These are phyloP conservation scores for Abrostola triplasia DNA, from an alignment of 2,888 invertebrate genomes.

Conservation along the genomic window DNA sequence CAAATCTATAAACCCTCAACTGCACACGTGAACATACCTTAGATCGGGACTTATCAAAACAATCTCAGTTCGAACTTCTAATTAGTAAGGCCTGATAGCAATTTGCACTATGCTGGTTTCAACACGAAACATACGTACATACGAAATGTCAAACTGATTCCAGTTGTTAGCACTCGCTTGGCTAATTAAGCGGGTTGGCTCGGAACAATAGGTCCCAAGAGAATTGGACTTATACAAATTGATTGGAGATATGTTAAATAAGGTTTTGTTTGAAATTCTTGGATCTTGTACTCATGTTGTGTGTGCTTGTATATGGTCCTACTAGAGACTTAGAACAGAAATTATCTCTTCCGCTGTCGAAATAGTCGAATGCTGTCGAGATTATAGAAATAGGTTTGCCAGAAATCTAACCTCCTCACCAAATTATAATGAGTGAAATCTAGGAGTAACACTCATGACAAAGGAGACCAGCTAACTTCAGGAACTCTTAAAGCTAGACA, in stretches of 20 bases:
- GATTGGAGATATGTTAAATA: slow-evolving; percentile 41
- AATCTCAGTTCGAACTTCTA: slow-evolving; percentile 65
- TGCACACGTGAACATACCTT: slow-evolving; percentile 48
- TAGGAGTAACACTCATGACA: too few species aligned
- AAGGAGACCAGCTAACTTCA: too few species aligned
- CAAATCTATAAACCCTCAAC: neutral
- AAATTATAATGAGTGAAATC: too few species aligned
- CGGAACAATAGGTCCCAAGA: slow-evolving; percentile 47
- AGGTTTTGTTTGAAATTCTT: slow-evolving; percentile 30
- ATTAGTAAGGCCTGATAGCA: slow-evolving; percentile 77
- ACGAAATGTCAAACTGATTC: slow-evolving; percentile 81
- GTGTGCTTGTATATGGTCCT: slow-evolving; percentile 17
- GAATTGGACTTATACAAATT: slow-evolving; percentile 42
- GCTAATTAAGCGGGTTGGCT: slow-evolving; percentile 72
- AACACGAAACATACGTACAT: slow-evolving; percentile 74
- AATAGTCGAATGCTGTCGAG: too few species aligned
- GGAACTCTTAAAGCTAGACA: too few species aligned
- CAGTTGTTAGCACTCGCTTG: slow-evolving; percentile 70
- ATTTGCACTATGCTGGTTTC: slow-evolving; percentile 75
- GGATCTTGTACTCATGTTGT: slow-evolving; percentile 7
- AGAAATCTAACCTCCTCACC: too few species aligned
- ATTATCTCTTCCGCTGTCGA: too few species aligned
- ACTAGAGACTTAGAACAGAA: too few species aligned
- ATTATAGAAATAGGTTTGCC: too few species aligned
- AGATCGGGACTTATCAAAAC: slow-evolving; percentile 39